Evolutionary conservation across 1,140 invertebrate genomes (phyloP), one percentile per base, ranked within the genome.

Genomic region (Bombus cullumanus): DNA sequence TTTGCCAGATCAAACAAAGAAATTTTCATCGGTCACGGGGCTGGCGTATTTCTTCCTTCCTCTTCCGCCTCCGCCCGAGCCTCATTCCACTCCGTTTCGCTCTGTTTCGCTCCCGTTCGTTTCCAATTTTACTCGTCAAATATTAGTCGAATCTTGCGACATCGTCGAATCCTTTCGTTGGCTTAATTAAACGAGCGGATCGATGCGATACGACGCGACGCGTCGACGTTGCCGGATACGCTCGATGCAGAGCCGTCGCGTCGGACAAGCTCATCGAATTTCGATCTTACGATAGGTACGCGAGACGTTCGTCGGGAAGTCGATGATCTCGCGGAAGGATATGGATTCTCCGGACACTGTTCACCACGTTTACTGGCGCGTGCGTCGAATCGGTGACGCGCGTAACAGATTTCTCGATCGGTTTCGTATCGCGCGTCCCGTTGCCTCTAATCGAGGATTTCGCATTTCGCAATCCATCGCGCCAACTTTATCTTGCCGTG

Each of bases 21-120:
- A 87, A 90, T 89, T 89, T 82, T 31, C 64, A 85, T 87, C 85
- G 85, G 89, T 62, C 41, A 57, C 57, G 6, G 6, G 34, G 53
- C 73, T n/a, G n/a, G n/a, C 84, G 37, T 47, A 8, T 41, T 31
- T 22, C 53, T 25, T 53, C 34, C 80, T 76, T 31, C 41, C 31
- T 37, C 31, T 68, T 22, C 31, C 8, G 18, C 9, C 9, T 9
- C 15, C 66, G 8, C 34, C 34, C 31, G 9, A 28, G 13, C 10
- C 4, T 9, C 28, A 8, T 43, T 43, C 28, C 71, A 22, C 28
- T 39, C 41, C 71, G 41, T 8, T 59, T 25, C 28, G 15, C 34
- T 37, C 10, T 75, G 3, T 57, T 34, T 76, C 39, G 25, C 9
- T 47, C 28, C 80, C 68, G 80, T 62, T 81, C 81, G 62, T 77